Evolutionary conservation across 2,113 vertebrate genomes (phyloP).

Genomic region (Camelus bactrianus): DNA sequence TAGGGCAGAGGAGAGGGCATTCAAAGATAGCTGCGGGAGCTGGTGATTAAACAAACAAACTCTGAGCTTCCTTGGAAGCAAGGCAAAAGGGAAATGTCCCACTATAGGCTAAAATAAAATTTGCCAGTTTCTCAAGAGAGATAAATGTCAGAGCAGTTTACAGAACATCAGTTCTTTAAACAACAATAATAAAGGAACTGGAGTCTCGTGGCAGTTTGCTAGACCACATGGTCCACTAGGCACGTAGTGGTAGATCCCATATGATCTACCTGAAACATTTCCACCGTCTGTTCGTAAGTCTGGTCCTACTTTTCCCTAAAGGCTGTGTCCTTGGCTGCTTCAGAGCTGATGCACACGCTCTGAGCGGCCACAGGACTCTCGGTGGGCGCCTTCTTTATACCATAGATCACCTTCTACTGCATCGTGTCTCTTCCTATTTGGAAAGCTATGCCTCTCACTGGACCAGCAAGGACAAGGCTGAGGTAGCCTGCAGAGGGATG

Average conservation of each 20-base stretch:
- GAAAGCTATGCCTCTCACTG: not conserved
- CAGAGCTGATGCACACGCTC: not conserved
- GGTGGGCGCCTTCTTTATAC: not conserved
- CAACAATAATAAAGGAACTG: not conserved
- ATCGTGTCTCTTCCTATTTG: not conserved
- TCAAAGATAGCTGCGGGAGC: not conserved
- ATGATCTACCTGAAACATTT: not conserved
- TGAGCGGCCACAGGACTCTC: not conserved
- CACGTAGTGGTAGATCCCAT: not conserved
- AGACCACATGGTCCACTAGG: not conserved
- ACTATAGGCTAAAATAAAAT: not conserved
- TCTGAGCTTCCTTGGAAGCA: not conserved
- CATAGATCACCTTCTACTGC: not conserved
- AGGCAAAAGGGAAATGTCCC: not conserved
- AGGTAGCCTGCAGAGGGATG: not conserved
- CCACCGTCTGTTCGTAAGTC: not conserved
- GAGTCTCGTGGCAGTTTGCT: not conserved
- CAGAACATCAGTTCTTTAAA: not conserved
- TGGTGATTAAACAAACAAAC: not conserved
- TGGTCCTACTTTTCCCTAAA: not conserved
- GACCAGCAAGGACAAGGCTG: not conserved
- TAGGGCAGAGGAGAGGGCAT: not conserved
- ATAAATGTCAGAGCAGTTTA: not conserved
- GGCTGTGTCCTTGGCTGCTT: not conserved
- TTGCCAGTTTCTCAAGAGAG: not conserved